phyloP scores from a whole-genome alignment of 1,140 invertebrate genomes.

The Danaus plexippus region DNA sequence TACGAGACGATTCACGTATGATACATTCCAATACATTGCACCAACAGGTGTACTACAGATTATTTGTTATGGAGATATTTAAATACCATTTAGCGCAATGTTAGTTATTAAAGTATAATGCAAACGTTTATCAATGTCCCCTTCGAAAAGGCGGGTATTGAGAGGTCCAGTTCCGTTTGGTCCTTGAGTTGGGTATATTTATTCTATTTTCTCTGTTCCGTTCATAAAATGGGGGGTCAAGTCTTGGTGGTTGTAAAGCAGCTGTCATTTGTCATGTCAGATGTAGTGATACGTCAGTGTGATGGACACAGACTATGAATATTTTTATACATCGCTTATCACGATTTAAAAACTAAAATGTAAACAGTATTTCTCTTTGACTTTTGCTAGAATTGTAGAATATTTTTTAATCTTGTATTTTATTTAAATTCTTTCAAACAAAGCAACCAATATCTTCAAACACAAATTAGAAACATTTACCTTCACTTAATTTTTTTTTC shows the following conservation, averaged over 20 bases:
- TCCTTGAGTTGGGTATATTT: slow-evolving; percentile 6
- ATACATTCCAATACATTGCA: slow-evolving; percentile 12
- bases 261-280: slow-evolving; percentile 63
- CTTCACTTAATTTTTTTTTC: too few relatives aligned
- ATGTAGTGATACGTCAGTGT: slow-evolving; percentile 53
- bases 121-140: slow-evolving; percentile 45
- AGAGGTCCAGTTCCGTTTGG: slow-evolving; percentile 31
- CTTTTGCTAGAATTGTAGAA: too few relatives aligned
- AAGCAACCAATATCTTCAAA: too few relatives aligned
- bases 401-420: too few relatives aligned
- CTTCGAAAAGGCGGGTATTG: slow-evolving; percentile 39
- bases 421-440: too few relatives aligned
- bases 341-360: not conserved
- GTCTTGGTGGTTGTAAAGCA: slow-evolving; percentile 28
- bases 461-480: too few relatives aligned
- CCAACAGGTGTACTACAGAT: not conserved
- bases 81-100: not conserved
- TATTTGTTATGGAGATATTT: not conserved
- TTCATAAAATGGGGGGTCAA: slow-evolving; percentile 18
- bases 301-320: slow-evolving; percentile 61
- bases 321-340: slow-evolving; percentile 30
- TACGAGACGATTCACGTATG: slow-evolving; percentile 8
- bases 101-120: slow-evolving; percentile 5
- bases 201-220: too few relatives aligned
- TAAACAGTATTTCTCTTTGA: too few relatives aligned